Base-by-base conservation (phyloP, 2,113 vertebrate genomes). In the Pundamilia nyererei region DNA sequence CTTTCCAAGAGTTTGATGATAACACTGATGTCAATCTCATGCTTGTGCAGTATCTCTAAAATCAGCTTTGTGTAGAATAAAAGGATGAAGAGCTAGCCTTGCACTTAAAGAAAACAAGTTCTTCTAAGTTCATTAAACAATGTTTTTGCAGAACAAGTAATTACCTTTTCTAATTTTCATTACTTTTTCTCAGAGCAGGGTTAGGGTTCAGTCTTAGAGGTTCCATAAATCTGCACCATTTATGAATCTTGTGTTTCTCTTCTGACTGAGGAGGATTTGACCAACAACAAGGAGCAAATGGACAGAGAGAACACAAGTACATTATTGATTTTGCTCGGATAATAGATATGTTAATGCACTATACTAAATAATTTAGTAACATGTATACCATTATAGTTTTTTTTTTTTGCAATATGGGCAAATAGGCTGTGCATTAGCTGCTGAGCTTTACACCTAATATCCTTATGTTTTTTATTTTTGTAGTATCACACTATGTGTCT, bases 341-440 rank as follows among this genome's bases (percentile, higher is more conserved):
- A 77, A 58, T 45, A 80, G 51, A 68, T 42, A 84, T 38, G 81
- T 68, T 79, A 87, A 86, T 68, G 82, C 42, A 31, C 29, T 21
- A 14, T 19, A 5, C 54, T 91, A 45, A 88, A 92, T 89, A 68
- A 92, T 91, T 89, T 56, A 88, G 33, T 42, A 42, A 49, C 26
- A 51, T n/a, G 17, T 31, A 77, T 49, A 29, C 2, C 42, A 77
- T n/a, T 31, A 49, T 77, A 77, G 40, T 6, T 2, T 11, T 3
- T 1, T 1, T 45, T 35, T 65, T 26, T 47, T 47, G 15, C 42
- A 77, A 21, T 45, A 45, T 45, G 68, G 13, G 55, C 55, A 45
- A 11, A 49, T 77, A 49, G 45, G 26, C 72, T 77, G 26, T 77
- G 45, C 45, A 31, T n/a, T 31, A 49, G 42, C 15, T 77, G 45